Evolutionary conservation across 2,888 invertebrate genomes (phyloP), one percentile per base, ranked within the genome.

Genomic region (Leptopilina syphax): DNA sequence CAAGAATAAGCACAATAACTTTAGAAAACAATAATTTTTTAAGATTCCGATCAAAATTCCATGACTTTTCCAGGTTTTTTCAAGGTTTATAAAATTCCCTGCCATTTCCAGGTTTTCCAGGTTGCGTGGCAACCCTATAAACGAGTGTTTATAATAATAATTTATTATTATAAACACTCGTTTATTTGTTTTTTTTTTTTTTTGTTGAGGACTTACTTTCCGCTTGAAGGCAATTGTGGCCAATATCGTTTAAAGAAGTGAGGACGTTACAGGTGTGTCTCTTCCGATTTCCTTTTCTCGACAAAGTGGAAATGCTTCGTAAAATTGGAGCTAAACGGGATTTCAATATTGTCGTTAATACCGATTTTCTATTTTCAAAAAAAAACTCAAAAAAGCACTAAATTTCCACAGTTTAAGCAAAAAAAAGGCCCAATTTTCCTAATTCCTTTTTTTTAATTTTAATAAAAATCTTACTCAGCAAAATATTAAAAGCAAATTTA

Each of bases 211-310:
- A 73, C 73, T 73, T 73, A 73, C 73, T 73, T 73, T 57, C 73
- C 73, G 54, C 57, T 57, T n/a, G 73, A 73, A 57, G 73, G n/a
- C 73, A 34, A 73, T 34, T 34, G n/a, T n/a, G 57, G 41, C 54
- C 13, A n/a, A 34, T 57, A 57, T 57, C 57, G 34, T 57, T 34
- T 73, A 73, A 34, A 24, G 77, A 77, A 18, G 44, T 44, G 27
- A 65, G 44, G 63, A 77, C 77, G 65, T 63, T 65, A 77, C 77
- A 77, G 77, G 77, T 77, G 65, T 77, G 77, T 41, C 77, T 77
- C 50, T 77, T 77, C 50, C 77, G 65, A 77, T 63, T 65, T 77
- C 77, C 77, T 63, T 47, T 65, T 77, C 65, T 77, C 27, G 77
- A 77, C 63, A 77, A 77, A 65, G 77, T 50, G 44, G 77, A 65